A percentile compares a stretch with the other conserved stretches of the same genome.
Conservation (phyloP, 1,140 invertebrate genomes). For the Limonius californicus region DNA sequence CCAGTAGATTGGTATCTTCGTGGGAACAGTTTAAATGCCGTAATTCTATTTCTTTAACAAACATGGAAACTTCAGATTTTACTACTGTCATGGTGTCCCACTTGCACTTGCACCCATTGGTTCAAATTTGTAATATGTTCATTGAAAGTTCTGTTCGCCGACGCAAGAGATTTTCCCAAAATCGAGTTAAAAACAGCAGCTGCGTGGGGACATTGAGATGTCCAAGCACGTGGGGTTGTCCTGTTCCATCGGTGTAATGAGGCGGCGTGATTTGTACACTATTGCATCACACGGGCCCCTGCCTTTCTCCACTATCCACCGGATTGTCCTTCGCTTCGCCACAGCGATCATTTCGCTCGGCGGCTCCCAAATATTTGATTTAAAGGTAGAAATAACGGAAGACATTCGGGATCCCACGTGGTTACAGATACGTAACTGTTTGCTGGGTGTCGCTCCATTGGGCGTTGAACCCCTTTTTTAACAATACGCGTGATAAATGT, state of each 20-base stretch:
- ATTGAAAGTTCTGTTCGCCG: too few relatives aligned
- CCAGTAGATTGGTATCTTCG: too few relatives aligned
- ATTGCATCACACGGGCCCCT: constrained; percentile 10
- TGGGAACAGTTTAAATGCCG: too few relatives aligned
- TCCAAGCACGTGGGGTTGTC: neutral
- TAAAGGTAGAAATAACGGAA: neutral
- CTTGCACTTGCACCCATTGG: too few relatives aligned
- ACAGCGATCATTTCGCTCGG: constrained; percentile 6
- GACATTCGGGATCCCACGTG: neutral
- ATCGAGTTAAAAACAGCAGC: too few relatives aligned
- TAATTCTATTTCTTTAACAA: too few relatives aligned
- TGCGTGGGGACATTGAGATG: neutral
- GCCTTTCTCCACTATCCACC: neutral
- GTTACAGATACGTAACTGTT: too few relatives aligned
- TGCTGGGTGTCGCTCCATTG: neutral
- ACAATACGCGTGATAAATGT: neutral
- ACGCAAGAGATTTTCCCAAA: too few relatives aligned
- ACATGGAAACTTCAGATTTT: too few relatives aligned
- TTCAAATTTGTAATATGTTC: too few relatives aligned
- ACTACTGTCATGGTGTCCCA: too few relatives aligned
- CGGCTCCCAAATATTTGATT: neutral
- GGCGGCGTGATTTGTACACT: constrained; percentile 12
- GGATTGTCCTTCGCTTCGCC: neutral
- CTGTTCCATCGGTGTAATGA: constrained; percentile 9
- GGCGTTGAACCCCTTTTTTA: neutral